Evolutionary conservation across 2,888 invertebrate genomes (phyloP).

Genomic region (Polyploca ridens): DNA sequence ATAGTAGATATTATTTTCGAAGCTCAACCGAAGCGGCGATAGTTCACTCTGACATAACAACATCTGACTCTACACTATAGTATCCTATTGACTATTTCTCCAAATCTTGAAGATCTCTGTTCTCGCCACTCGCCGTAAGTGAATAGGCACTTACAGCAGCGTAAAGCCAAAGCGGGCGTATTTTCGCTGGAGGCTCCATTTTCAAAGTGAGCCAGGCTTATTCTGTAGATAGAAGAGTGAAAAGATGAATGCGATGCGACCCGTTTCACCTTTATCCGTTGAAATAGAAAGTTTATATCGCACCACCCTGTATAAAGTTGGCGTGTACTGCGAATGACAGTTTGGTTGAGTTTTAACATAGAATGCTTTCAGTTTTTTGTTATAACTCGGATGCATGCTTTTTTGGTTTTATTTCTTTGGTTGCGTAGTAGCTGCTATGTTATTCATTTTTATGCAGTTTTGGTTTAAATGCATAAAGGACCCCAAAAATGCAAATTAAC

Average conservation of each 20-base stretch:
- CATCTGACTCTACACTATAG: constrained; percentile 12
- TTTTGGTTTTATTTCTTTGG: not conserved
- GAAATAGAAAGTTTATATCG: constrained; percentile 52
- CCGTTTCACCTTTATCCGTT: constrained; percentile 49
- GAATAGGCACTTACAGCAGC: constrained; percentile 44
- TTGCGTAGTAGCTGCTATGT: not conserved
- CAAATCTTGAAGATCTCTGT: constrained; percentile 44
- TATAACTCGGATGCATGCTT: constrained; percentile 8
- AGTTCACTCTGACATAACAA: constrained; percentile 15
- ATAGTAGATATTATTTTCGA: not conserved
- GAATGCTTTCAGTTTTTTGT: constrained; percentile 29
- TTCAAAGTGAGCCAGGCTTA: constrained; percentile 61
- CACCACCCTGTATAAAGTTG: constrained; percentile 11
- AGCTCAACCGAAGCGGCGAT: not conserved
- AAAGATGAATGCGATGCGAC: constrained; percentile 64
- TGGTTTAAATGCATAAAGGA: too few species aligned
- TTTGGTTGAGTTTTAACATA: constrained; percentile 35
- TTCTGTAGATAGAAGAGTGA: constrained; percentile 55
- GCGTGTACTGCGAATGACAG: constrained; percentile 10
- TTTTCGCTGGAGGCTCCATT: constrained; percentile 56
- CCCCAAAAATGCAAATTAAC: too few species aligned
- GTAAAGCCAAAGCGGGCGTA: constrained; percentile 48
- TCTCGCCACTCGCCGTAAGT: constrained; percentile 43
- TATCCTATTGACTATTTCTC: constrained; percentile 32
- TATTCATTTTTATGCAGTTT: too few species aligned